Conservation (phyloP, 2,888 invertebrate species). For the Altica lythri region DNA sequence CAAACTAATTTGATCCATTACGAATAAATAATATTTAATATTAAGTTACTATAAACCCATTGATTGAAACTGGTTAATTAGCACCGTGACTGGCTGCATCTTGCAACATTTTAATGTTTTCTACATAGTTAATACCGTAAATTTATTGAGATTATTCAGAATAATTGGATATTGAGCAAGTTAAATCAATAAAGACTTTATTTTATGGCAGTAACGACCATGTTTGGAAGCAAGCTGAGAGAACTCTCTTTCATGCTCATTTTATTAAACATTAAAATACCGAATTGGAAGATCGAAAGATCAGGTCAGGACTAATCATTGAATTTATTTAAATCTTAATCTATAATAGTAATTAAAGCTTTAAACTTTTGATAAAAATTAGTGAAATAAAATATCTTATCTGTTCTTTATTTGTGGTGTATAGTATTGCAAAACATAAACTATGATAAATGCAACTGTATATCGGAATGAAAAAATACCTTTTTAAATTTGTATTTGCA, state of each 20-base stretch:
- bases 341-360: too few relatives aligned
- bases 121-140: constrained; percentile 24
- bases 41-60: constrained; percentile 6
- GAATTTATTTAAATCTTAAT: too few relatives aligned
- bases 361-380: too few relatives aligned
- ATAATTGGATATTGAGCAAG: constrained; percentile 32
- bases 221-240: constrained; percentile 52
- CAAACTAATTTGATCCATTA: not conserved
- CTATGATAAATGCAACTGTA: too few relatives aligned
- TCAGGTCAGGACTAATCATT: constrained; percentile 15
- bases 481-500: too few relatives aligned
- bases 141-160: constrained; percentile 31
- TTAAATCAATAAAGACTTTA: constrained; percentile 41
- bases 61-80: constrained; percentile 13
- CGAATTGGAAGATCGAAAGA: constrained; percentile 36
- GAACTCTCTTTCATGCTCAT: constrained; percentile 44
- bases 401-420: too few relatives aligned
- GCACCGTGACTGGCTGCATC: constrained; percentile 4
- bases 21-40: not conserved
- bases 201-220: constrained; percentile 45
- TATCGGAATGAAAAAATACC: too few relatives aligned
- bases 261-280: constrained; percentile 56
- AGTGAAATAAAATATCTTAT: too few relatives aligned
- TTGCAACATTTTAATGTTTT: constrained; percentile 20
- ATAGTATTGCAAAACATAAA: too few relatives aligned